These are phyloP conservation scores for Grammomys dolichurus DNA, from an alignment of 2,113 vertebrate genomes.

Conservation along the genomic window DNA sequence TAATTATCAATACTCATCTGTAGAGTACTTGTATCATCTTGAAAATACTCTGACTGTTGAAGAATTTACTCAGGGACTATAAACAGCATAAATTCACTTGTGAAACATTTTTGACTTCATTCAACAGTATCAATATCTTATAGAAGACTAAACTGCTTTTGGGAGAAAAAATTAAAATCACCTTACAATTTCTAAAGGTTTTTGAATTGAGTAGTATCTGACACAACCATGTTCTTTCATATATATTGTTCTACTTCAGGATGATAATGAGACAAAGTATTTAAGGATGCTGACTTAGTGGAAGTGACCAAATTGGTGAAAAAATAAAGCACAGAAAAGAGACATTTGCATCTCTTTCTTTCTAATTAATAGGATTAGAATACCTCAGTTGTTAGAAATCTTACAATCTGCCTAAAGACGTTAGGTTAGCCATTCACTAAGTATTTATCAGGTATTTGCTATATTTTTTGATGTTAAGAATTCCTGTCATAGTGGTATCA, in stretches of 20 bases:
- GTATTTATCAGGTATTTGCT: background rate
- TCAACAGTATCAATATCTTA: background rate
- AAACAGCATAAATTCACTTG: slow-evolving; percentile 4
- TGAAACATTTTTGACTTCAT: background rate
- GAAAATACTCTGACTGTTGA: background rate
- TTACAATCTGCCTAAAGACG: background rate
- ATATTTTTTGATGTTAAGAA: background rate
- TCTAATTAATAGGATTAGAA: background rate
- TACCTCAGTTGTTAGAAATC: background rate
- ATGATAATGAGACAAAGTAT: background rate
- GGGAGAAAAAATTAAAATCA: background rate
- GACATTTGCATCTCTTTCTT: background rate
- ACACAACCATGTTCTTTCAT: background rate
- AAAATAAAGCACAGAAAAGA: background rate
- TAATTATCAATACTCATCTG: background rate
- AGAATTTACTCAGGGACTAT: background rate
- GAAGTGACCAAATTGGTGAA: background rate
- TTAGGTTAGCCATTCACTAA: background rate
- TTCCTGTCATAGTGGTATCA: background rate
- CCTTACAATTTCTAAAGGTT: background rate
- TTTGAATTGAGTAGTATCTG: background rate
- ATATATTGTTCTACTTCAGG: slow-evolving; percentile 25
- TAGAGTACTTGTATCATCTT: background rate
- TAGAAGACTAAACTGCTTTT: background rate
- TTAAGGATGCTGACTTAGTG: background rate